phyloP scores from a whole-genome alignment of 2,888 invertebrate genomes.

The Drosophila nr. perissopoda region DNA sequence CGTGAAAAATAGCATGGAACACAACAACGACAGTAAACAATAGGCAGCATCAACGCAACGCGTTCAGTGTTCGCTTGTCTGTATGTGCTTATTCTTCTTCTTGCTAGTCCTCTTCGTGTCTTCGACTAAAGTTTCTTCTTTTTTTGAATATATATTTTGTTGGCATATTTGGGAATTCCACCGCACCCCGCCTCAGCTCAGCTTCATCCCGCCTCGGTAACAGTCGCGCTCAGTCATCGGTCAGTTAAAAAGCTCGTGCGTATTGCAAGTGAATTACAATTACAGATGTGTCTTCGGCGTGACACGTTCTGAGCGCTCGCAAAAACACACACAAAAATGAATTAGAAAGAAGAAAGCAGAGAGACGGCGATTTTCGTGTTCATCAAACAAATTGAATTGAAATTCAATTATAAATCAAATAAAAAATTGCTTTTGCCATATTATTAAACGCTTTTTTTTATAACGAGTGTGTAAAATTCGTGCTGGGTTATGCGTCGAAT shows the following conservation, averaged over 20 bases:
- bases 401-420: background rate
- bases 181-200: background rate
- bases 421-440: background rate
- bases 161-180: constrained; percentile 33
- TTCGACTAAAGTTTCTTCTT: constrained; percentile 7
- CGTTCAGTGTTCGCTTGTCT: constrained; percentile 37
- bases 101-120: constrained; percentile 21
- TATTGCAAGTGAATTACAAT: constrained; percentile 38
- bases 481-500: background rate
- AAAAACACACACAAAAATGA: background rate
- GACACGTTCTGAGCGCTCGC: constrained; percentile 30
- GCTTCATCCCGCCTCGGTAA: constrained; percentile 11
- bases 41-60: constrained; percentile 57
- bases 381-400: background rate
- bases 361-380: background rate
- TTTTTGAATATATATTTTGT: constrained; percentile 21
- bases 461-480: background rate
- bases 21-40: constrained; percentile 77
- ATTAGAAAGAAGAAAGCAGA: background rate
- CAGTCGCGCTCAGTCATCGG: constrained; percentile 31
- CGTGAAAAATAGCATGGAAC: constrained; percentile 65
- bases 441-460: background rate
- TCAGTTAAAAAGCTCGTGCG: constrained; percentile 38
- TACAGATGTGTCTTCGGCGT: constrained; percentile 40
- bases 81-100: constrained; percentile 10